Base-by-base conservation (phyloP, 2,797 vertebrate genomes). In the Typhlichthys subterraneus region DNA sequence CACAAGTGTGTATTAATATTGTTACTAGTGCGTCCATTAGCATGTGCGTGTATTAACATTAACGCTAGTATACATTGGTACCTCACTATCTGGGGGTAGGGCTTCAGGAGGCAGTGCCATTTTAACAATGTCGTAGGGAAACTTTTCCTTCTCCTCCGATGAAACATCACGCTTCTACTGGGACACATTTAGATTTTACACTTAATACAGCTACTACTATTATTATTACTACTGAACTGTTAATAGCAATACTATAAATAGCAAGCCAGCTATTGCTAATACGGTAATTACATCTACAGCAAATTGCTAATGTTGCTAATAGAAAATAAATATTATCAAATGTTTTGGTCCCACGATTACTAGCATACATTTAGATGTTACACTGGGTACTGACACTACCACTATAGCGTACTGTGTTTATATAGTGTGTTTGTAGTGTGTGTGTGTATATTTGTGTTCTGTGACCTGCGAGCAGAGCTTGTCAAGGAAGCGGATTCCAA, bases 401-500 rank as follows among this genome's bases (percentile, higher is more conserved):
- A 9, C 38, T 42, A 42, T 42, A 42, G 38, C 3, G 11, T 19
- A 7, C 4, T 52, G 50, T 52, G 17, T 29, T 10, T 23, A 23
- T 53, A 23, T 17, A 8, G 6, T 31, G 52, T 19, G 2, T 38
- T 94, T 94, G 31, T 45, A 29, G 45, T 19, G 45, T 48, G 45
- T 29, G 45, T 13, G 23, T 33, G 46, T 9, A 6, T 15, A 51
- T 23, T 3, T 23, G 23, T 23, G 23, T 23, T 23, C 23, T 51
- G 47, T 58, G 42, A 83, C 86, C 77, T 99, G 96, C 14, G 96
- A 94, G 80, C 97, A 99, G 42, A 98, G 95, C 75, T 98, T 98
- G 89, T 98, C 97, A 45, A 98, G 88, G 89, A 98, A 99, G 17
- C 96, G 93, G 73, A 99, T 98, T 6, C 97, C 97, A 0, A 99